These are phyloP conservation scores for Meiosimyza platycephala DNA, from an alignment of 2,888 invertebrate genomes.

Conservation along the genomic window DNA sequence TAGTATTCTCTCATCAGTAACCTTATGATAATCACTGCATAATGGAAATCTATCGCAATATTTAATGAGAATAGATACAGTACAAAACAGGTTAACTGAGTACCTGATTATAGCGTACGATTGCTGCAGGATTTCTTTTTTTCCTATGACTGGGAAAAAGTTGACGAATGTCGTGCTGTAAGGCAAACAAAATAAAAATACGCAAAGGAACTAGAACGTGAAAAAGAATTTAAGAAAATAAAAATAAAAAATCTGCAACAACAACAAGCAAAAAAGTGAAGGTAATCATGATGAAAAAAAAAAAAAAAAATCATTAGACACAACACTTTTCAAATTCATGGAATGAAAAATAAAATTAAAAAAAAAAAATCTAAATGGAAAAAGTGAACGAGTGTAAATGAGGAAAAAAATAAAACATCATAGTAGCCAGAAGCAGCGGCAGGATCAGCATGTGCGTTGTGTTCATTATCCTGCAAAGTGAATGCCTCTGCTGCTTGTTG, in stretches of 20 bases:
- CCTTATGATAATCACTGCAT: no score
- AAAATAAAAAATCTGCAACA: neutral
- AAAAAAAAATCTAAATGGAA: neutral
- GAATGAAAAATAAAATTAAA: no score
- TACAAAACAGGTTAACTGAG: no score
- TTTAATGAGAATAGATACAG: no score
- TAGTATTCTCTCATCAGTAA: no score
- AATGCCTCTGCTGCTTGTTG: constrained; percentile 10
- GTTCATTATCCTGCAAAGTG: constrained; percentile 12
- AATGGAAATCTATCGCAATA: no score
- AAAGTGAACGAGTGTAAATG: constrained; percentile 16
- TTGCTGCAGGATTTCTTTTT: neutral
- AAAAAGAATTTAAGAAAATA: neutral
- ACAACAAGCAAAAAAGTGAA: neutral
- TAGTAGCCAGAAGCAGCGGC: neutral
- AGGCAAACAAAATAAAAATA: constrained; percentile 5
- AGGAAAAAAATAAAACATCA: neutral
- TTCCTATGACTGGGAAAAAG: neutral
- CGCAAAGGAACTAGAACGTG: neutral
- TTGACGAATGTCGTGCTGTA: constrained; percentile 16
- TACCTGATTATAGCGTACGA: no score
- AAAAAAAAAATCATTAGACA: neutral
- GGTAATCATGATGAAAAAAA: constrained; percentile 7
- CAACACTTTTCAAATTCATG: neutral
- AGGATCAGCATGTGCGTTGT: constrained; percentile 9